Percentiles rank a stretch among this genome's conserved stretches.
These are phyloP conservation scores for Sebastes schlegelii DNA, from an alignment of 2,113 vertebrate species.

Conservation along the genomic window DNA sequence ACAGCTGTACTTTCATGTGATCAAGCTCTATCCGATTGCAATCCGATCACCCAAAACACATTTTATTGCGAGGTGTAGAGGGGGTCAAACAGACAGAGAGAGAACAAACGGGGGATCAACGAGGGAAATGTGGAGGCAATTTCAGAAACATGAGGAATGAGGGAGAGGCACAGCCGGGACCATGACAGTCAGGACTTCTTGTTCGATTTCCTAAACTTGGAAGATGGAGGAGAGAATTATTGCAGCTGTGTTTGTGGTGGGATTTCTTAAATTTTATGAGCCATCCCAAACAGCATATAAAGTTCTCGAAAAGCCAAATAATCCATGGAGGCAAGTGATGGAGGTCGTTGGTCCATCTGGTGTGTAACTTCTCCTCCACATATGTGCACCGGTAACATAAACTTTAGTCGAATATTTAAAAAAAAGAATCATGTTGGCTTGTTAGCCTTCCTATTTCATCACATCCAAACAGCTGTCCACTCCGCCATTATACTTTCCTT, in stretches of 20 bases:
- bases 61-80: too few relatives aligned
- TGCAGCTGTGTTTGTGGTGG: conserved; percentile 31
- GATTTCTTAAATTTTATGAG: conserved; percentile 40
- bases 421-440: conserved; percentile 27
- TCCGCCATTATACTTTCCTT: not conserved
- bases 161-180: too few relatives aligned
- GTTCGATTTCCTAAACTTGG: conserved; percentile 4
- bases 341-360: conserved; percentile 3
- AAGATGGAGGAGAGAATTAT: conserved; percentile 20
- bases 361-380: conserved; percentile 8
- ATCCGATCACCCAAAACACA: too few relatives aligned
- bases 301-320: conserved; percentile 24
- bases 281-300: conserved; percentile 34
- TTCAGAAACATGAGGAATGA: too few relatives aligned
- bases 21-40: too few relatives aligned
- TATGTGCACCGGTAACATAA: conserved; percentile 8
- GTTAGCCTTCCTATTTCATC: conserved; percentile 2
- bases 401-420: not conserved
- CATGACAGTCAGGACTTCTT: not conserved
- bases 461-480: conserved; percentile 21
- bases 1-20: too few relatives aligned
- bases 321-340: conserved; percentile 19
- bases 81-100: too few relatives aligned
- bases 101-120: too few relatives aligned
- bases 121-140: too few relatives aligned